Evolutionary conservation across 35 echinoderm and acorn worm species (phyloP).

Genomic region (Strongylocentrotus purpuratus): DNA sequence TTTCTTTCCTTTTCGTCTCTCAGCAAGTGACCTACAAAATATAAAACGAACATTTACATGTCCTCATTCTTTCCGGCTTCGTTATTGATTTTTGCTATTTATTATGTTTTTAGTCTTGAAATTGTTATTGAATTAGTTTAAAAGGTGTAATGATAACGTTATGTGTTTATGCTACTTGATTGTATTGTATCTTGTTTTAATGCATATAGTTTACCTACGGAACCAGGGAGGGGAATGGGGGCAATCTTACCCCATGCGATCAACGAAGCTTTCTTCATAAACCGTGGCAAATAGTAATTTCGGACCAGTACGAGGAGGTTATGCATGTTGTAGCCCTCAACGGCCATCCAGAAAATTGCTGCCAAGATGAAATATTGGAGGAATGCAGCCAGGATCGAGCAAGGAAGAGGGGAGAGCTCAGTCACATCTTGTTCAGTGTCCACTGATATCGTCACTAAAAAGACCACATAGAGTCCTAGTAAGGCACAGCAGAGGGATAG

Average conservation of each 20-base stretch:
- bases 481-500: constrained; percentile 46
- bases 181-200: too few species aligned
- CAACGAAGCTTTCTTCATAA: constrained; percentile 63
- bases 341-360: constrained; percentile 62
- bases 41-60: too few species aligned
- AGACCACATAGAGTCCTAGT: constrained; percentile 60
- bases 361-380: constrained; percentile 70
- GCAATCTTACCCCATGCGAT: constrained; percentile 68
- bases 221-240: too few species aligned
- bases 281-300: constrained; percentile 44
- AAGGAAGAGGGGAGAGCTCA: neutral
- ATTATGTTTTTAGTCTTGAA: too few species aligned
- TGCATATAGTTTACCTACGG: too few species aligned
- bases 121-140: too few species aligned
- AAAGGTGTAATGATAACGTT: too few species aligned
- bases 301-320: constrained; percentile 62
- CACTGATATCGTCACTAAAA: neutral
- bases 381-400: constrained; percentile 52
- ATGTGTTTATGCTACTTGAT: too few species aligned
- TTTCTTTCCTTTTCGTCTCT: too few species aligned
- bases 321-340: constrained; percentile 68
- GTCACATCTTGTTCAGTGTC: neutral
- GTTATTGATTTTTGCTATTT: too few species aligned
- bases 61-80: too few species aligned
- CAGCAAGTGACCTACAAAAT: too few species aligned